Percentiles rank a stretch among this genome's conserved stretches.
These are phyloP conservation scores for Pitta sordida DNA, from an alignment of 2,113 vertebrate genomes.

Conservation along the genomic window DNA sequence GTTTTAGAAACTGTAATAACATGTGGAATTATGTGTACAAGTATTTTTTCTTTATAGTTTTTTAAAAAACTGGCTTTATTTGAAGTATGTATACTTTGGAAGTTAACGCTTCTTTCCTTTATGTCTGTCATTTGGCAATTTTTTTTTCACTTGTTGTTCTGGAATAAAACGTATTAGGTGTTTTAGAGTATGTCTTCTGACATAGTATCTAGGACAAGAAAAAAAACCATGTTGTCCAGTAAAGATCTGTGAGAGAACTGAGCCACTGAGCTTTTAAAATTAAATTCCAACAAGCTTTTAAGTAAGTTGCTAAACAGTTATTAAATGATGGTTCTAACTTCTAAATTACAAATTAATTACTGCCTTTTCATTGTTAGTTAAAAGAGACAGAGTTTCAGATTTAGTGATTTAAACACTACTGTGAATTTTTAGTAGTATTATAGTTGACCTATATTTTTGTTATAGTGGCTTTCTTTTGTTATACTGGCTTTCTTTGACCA, in stretches of 20 bases:
- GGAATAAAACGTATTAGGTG: neutral
- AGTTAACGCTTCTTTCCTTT: neutral
- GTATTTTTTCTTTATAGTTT: neutral
- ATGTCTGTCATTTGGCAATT: neutral
- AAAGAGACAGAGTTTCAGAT: neutral
- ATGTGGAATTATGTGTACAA: neutral
- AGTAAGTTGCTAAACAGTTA: neutral
- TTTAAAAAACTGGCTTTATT: conserved; percentile 23
- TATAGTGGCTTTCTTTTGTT: neutral
- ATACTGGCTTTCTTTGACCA: neutral
- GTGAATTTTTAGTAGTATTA: neutral
- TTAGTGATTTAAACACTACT: neutral
- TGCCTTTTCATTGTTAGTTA: neutral
- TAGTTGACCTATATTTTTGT: neutral
- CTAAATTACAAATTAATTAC: neutral
- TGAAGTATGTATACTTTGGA: neutral
- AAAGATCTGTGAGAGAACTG: neutral
- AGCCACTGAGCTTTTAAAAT: neutral
- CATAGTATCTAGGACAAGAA: neutral
- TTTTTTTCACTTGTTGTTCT: neutral
- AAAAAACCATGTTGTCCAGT: neutral
- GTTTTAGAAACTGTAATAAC: neutral
- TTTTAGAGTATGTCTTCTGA: neutral
- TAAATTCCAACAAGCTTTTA: neutral
- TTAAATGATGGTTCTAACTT: neutral